Evolutionary conservation across 2,888 invertebrate genomes (phyloP), one percentile per base, ranked within the genome.

Genomic region (Cordilura impudica): DNA sequence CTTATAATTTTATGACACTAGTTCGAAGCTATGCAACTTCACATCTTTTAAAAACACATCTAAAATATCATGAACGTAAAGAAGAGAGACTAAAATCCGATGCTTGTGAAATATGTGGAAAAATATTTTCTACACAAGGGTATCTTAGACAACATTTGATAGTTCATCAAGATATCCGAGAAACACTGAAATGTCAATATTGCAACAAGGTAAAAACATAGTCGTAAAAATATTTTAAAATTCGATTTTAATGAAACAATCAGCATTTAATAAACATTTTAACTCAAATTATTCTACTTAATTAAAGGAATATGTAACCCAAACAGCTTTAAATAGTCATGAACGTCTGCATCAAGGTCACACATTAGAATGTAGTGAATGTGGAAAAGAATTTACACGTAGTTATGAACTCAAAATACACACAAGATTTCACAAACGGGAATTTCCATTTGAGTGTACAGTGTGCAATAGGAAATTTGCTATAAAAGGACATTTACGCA

Each of bases 331-430:
- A 14, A 81, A 82, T 21, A 84, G 83, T 51, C 84, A 84, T 56
- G 77, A 73, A 71, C 80, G 81, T 19, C 54, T 83, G 26, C 84
- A 84, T 61, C 80, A 81, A 19, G 84, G 83, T 8, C 70, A 83
- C 18, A 82, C 84, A 26, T 76, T 82, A 2, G 72, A 83, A 14
- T 84, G 84, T 18, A 23, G 75, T 10, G 43, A 75, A 54, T 84
- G 84, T 72, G 67, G 80, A 8, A 83, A 84, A 63, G 63, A 81
- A 58, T 84, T 84, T 60, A 82, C 82, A 8, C 81, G 84, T 5
- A 82, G 82, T 72, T 83, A 83, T 56, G 84, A 84, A 67, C 67
- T 84, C 0, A 82, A 84, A 66, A 84, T 84, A 19, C 84, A 84
- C 23, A 83, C 84, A 83, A 80, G 84, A 35, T 84, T 84, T 61